Evolutionary conservation across 1,140 invertebrate species (phyloP), one percentile per base, ranked within the genome.

Genomic region (Triops cancriformis): DNA sequence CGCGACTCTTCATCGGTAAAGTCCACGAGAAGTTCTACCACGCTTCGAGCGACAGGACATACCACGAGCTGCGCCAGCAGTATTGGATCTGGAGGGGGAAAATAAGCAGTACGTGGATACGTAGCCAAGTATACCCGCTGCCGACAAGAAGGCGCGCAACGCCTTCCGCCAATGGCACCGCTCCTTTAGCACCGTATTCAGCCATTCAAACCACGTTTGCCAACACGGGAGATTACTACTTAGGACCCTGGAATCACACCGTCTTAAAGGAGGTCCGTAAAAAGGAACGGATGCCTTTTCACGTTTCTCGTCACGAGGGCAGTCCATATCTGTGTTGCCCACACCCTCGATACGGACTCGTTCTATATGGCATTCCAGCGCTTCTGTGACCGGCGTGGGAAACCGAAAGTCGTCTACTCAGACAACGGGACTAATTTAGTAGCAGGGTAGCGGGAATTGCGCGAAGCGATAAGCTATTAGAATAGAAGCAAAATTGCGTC

Each of bases 381-480:
- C n/a, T n/a, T n/a, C n/a, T n/a, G n/a, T n/a, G n/a, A n/a, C n/a
- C n/a, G n/a, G n/a, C n/a, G n/a, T n/a, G n/a, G n/a, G n/a, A n/a
- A n/a, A n/a, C n/a, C 0, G n/a, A 82, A 84, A 77, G 51, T 82
- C 23, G 77, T 79, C 0, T 64, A 80, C 18, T 72, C 73, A 3
- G 72, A 28, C 18, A 82, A 83, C 0, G 81, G 81, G 26, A 76
- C 78, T 4, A 83, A 82, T 72, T 73, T 84, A n/a, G 76, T 80
- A 42, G 80, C 80, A n/a, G n/a, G n/a, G n/a, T n/a, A n/a, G n/a
- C n/a, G n/a, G n/a, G n/a, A n/a, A n/a, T n/a, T n/a, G n/a, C n/a
- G n/a, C n/a, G n/a, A n/a, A n/a, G n/a, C n/a, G n/a, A 75, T 82
- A 6, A 26, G 72, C n/a, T 37, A 77, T 73, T 81, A 78, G 82